Evolutionary conservation across 2,797 vertebrate species (phyloP), one percentile per base, ranked within the genome.

Genomic region (Picus viridis): DNA sequence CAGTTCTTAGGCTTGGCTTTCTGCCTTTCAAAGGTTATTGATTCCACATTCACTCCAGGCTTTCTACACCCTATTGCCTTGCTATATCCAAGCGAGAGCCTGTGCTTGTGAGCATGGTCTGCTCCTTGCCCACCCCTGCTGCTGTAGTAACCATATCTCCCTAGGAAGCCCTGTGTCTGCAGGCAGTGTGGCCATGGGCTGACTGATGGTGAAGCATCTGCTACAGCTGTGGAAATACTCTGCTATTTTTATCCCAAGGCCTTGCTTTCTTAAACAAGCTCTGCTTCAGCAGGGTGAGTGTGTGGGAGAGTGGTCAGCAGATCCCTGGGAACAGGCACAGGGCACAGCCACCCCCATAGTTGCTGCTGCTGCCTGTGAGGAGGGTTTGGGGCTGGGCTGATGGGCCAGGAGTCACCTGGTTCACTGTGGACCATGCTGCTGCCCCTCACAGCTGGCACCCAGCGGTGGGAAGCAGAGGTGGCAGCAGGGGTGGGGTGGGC

Each of bases 101-200:
- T 57, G 3, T 11, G 57, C 41, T 24, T 5, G 1, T 0, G 2
- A 34, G 17, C 2, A 0, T 0, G 23, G 6, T 16, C 61, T 36
- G 53, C 24, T 58, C 32, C 27, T 54, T 39, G 36, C 49, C 18
- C 8, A 8, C 30, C 2, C 0, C 58, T 12, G 41, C 20, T 58
- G 43, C 16, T 27, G 5, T 1, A 29, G 47, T 17, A 64, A 29
- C 59, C 3, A 0, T 1, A 20, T 39, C 45, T 65, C 16, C 16
- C 3, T 16, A 6, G 14, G 29, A 39, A n/a, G 5, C 2, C 3
- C 71, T 1, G 1, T 11, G 64, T 45, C 56, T 22, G 34, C 23
- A 80, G 64, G 7, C 23, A 1, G 12, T 0, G 12, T 0, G 2
- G 16, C 23, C 5, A 0, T 0, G 13, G 53, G 16, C 9, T 36